Evolutionary conservation across 2,113 vertebrate species (phyloP).

Genomic region (Addax nasomaculatus): DNA sequence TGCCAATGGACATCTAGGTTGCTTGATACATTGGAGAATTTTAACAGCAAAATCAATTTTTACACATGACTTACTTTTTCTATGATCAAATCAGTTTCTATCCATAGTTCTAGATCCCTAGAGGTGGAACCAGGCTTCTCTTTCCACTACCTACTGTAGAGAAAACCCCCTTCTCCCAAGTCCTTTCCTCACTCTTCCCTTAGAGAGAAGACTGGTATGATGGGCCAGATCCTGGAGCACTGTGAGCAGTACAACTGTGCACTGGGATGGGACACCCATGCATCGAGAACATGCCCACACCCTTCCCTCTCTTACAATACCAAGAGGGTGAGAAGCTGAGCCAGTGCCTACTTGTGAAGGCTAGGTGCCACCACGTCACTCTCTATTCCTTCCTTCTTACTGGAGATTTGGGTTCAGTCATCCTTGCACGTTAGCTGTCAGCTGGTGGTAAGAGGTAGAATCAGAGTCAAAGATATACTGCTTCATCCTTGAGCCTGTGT

Average conservation of each 20-base stretch:
- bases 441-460: not conserved
- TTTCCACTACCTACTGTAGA: not conserved
- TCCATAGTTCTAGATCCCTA: not conserved
- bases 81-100: not conserved
- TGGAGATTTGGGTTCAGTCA: not conserved
- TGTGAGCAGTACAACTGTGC: not conserved
- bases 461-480: not conserved
- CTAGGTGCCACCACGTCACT: not conserved
- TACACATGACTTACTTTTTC: not conserved
- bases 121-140: not conserved
- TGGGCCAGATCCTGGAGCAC: not conserved
- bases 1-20: not conserved
- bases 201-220: not conserved
- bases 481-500: not conserved
- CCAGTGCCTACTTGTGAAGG: not conserved
- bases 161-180: not conserved
- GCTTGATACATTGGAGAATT: not conserved
- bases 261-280: not conserved
- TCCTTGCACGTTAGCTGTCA: not conserved
- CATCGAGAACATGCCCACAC: not conserved
- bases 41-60: not conserved
- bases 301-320: not conserved
- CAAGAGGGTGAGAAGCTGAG: not conserved
- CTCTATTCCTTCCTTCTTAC: not conserved
- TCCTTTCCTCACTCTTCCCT: not conserved